Evolutionary conservation across 2,888 invertebrate species (phyloP), one percentile per base, ranked within the genome.

Genomic region (Lasius platythorax): DNA sequence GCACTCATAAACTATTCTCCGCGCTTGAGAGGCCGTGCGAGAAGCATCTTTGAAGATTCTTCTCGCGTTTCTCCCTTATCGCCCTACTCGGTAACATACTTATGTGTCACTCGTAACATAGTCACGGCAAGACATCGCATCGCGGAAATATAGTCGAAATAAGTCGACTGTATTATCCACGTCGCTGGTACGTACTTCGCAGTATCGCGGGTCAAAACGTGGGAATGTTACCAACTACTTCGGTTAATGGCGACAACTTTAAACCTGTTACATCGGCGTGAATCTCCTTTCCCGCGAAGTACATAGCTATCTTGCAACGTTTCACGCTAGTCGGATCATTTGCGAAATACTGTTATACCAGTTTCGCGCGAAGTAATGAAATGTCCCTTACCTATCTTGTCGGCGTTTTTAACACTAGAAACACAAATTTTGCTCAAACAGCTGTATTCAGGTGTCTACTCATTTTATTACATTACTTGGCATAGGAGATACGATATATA

Each of bases 241-340:
- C 67, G 79, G 79, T 50, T 81, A 81, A 81, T 72, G 79, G 72
- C 72, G 79, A 81, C 79, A 81, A 81, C 79, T 81, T 72, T 72
- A 81, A 75, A 82, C 82, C 75, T 82, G 74, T 75, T 75, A 82
- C 82, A 66, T 64, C 64, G 64, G 82, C 82, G 64, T 40, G 64
- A 82, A 64, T 75, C 28, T 64, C 40, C 53, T n/a, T 23, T 53
- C 46, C 75, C 75, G 82, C 75, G 37, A 66, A 53, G 46, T 61
- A 18, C 18, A n/a, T 50, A 72, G 72, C 46, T 72, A 72, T 72
- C 72, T 79, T 61, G 61, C 79, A 28, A 8, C 79, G 61, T 72
- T 72, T 81, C 72, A 37, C 61, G 72, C 79, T 43, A 43, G 43
- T 81, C 72, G 72, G 72, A 81, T 81, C 61, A 61, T 72, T 72